Base-by-base conservation (phyloP, 2,888 invertebrate genomes). In the Drosophila imparisetae region DNA sequence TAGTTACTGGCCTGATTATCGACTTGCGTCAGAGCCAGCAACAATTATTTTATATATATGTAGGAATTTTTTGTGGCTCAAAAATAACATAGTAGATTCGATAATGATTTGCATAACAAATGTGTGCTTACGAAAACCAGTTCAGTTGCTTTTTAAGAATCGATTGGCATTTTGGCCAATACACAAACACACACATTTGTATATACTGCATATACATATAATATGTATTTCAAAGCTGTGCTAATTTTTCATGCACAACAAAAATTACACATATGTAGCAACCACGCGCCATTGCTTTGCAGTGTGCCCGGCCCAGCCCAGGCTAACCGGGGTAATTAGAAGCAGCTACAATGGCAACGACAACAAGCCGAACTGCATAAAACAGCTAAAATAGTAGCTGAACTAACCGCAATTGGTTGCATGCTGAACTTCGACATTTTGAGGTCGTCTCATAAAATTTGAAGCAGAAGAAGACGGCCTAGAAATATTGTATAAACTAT, bases 341-440 rank as follows among this genome's bases (percentile, higher is more conserved):
- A 82, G 29, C 58, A 63, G 57, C 54, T 45, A 49, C 57, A 54
- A 69, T 34, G 29, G 42, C 60, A 69, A 58, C 50, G 52, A 15
- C 67, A 58, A 48, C 38, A 54, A 6, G 54, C 38, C 30, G 27
- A 75, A 63, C n/a, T 63, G 52, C 75, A 61, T 66, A 11, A 21
- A 32, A 53, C 29, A 50, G 29, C 45, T 48, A 50, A 59, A 60
- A 53, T 55, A 67, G 59, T 67, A 24, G 67, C 59, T 21, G 21
- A 58, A 40, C 49, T 38, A 66, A 49, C 29, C 29, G 27, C 53
- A 69, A 60, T 62, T 62, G 66, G 38, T 58, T 49, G 64, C 50
- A 40, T 42, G 38, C 52, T 86, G 86, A 86, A 87, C 86, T 86
- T 86, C 71, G 81, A 78, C 86, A 86, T 86, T 86, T 86, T 85